phyloP scores from a whole-genome alignment of 2,113 vertebrate genomes.

The Oophaga pumilio region DNA sequence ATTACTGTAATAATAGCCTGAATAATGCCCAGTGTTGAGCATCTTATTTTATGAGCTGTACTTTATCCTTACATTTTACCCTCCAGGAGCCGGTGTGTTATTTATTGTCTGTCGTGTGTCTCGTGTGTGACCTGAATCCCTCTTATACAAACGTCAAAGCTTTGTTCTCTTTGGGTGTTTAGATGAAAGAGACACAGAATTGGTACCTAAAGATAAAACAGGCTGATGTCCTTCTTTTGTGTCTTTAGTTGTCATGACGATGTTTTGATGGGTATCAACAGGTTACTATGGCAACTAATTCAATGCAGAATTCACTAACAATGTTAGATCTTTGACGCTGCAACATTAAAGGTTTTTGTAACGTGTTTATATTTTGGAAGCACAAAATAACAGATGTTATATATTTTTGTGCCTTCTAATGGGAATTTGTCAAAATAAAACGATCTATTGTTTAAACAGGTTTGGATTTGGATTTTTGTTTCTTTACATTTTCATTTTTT shows the following conservation, averaged over 20 bases:
- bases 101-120: not conserved
- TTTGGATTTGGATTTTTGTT: no score
- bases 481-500: no score
- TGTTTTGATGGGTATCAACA: slow-evolving; percentile 47
- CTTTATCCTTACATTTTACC: not conserved
- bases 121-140: not conserved
- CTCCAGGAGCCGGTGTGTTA: not conserved
- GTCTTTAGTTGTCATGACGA: slow-evolving; percentile 40
- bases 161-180: slow-evolving; percentile 20
- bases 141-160: not conserved
- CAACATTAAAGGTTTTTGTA: not conserved
- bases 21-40: not conserved
- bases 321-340: not conserved
- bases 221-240: slow-evolving; percentile 30
- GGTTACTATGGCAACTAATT: slow-evolving; percentile 53
- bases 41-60: not conserved
- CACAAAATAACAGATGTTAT: not conserved
- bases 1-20: not conserved
- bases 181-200: not conserved
- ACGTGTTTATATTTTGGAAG: not conserved
- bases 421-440: no score
- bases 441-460: no score
- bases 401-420: not conserved
- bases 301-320: slow-evolving; percentile 9
- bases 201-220: slow-evolving; percentile 45